phyloP scores from a whole-genome alignment of 2,113 vertebrate species.

The Chelonoidis abingdonii region DNA sequence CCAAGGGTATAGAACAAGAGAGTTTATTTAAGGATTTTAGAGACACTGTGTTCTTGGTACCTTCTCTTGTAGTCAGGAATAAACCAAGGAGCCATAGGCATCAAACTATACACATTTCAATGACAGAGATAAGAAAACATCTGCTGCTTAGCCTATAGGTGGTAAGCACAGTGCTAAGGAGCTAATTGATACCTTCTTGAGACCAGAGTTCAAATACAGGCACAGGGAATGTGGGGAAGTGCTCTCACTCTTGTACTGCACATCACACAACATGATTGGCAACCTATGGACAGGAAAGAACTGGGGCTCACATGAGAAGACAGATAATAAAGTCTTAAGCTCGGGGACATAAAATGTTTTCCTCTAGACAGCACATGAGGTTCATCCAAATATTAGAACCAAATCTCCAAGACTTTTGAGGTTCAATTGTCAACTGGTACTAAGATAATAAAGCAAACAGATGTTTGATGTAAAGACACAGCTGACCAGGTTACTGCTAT shows the following conservation, averaged over 20 bases:
- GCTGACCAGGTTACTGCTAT: not conserved
- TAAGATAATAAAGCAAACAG: constrained; percentile 4
- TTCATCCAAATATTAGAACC: not conserved
- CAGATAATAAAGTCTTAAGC: constrained; percentile 4
- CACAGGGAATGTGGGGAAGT: constrained; percentile 35
- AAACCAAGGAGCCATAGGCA: not conserved
- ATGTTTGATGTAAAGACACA: not conserved
- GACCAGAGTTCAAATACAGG: constrained; percentile 32
- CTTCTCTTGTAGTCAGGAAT: not conserved
- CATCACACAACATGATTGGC: constrained; percentile 33
- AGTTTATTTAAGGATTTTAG: not conserved
- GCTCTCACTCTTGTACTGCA: constrained; percentile 40
- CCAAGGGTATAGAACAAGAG: not conserved
- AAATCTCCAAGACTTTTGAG: constrained; percentile 11
- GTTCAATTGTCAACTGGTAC: not conserved
- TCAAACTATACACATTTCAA: not conserved
- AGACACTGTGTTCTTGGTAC: not conserved
- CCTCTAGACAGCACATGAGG: not conserved
- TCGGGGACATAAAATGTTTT: not conserved
- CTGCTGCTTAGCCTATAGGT: not conserved
- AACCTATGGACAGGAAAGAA: constrained; percentile 39
- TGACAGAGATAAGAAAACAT: constrained; percentile 14
- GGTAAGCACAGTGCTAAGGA: constrained; percentile 35
- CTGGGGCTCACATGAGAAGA: not conserved
- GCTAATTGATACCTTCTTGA: constrained; percentile 36